phyloP scores from a whole-genome alignment of 1,140 invertebrate genomes.

The Babylonia areolata region DNA sequence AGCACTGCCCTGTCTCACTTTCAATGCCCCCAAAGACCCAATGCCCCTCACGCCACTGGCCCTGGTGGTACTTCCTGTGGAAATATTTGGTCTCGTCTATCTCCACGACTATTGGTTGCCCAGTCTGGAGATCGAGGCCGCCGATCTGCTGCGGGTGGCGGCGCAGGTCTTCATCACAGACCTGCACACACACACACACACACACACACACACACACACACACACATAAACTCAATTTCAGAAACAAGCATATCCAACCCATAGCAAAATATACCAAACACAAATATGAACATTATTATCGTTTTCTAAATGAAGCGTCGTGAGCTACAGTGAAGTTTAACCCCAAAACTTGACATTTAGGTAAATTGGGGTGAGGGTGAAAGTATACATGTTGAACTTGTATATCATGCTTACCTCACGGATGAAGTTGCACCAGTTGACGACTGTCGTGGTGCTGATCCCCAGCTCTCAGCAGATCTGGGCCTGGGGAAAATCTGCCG shows the following conservation, averaged over 20 bases:
- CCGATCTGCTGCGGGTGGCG: conserved; percentile 22
- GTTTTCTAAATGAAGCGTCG: too few species aligned
- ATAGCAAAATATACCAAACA: conserved; percentile 4
- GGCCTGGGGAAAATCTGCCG: conserved; percentile 4
- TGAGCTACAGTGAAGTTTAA: too few species aligned
- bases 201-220: not conserved
- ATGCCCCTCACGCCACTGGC: conserved; percentile 39
- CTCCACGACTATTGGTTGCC: conserved; percentile 29
- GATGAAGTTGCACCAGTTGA: conserved; percentile 42
- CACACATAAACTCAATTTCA: conserved; percentile 1
- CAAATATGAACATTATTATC: too few species aligned
- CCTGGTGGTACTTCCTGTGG: conserved; percentile 50
- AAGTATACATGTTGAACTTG: not conserved
- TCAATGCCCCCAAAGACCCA: conserved; percentile 53
- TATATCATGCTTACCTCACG: conserved; percentile 22
- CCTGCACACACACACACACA: not conserved
- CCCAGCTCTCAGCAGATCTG: conserved; percentile 13
- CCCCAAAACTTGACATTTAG: too few species aligned
- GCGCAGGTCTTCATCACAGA: too few species aligned
- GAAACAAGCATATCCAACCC: not conserved
- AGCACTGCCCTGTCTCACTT: conserved; percentile 29
- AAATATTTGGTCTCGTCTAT: conserved; percentile 48
- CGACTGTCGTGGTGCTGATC: conserved; percentile 26
- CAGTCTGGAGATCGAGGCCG: conserved; percentile 18
- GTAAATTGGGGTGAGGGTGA: not conserved